Base-by-base conservation (phyloP, 2,888 invertebrate genomes). In the Conomelus anceps region DNA sequence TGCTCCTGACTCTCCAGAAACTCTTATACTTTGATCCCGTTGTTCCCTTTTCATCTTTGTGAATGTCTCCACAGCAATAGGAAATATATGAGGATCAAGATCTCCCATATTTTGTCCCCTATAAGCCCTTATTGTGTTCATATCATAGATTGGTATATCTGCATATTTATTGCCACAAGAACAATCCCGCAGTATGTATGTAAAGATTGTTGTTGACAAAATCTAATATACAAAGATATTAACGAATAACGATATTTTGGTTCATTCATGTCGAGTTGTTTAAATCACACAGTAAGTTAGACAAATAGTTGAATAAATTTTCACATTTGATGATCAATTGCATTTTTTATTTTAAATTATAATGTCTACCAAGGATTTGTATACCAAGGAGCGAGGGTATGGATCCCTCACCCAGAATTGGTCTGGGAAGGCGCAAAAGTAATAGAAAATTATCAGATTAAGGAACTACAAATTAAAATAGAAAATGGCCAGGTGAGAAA, bases 141-240 rank as follows among this genome's bases (percentile, higher is more conserved):
- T 93, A 94, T 98, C 98, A 93, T 99, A 99, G 90, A 99, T 98
- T 23, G 97, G 97, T 91, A 99, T 94, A 92, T 98, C 98, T 93
- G 97, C 96, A 94, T 99, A 99, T 99, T 99, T 92, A 99, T 98
- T 84, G 99, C 99, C 84, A 99, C 99, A 91, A 99, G 94, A 0
- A 99, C 99, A 92, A 99, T 99, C 20, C 95, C 99, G 93, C 99
- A 99, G 93, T 99, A 99, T 0, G 99, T 99, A 93, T 99, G 99
- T 92, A 99, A 99, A 92, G 97, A 96, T 93, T 97, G 97, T 90
- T 98, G 96, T 92, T 98, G 97, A 92, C 96, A 96, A 93, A 99
- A 99, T 91, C 99, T 96, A 91, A 98, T 97, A 94, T 97, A 96
- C 24, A 99, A 94, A 93, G n/a, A n/a, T n/a, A n/a, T n/a, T n/a